These are phyloP conservation scores for honey bee (Apis mellifera) DNA, from an alignment of 1,140 invertebrate genomes.

Conservation along the genomic window Amel_HAv3.1 CM009942.2:11475501-11476000, in stretches of 20 bases:
- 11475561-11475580: too few species aligned
- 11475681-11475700: neutral
- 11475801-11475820: neutral
- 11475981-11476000: neutral
- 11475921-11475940: neutral
- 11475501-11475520: too few species aligned
- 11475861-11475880: constrained; percentile 32
- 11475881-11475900: constrained; percentile 2
- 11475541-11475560: too few species aligned
- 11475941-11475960: neutral
- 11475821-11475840: constrained; percentile 29
- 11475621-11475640: too few species aligned
- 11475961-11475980: neutral
- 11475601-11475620: too few species aligned
- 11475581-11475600: too few species aligned
- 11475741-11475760: neutral
- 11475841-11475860: constrained; percentile 16
- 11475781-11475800: neutral
- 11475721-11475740: neutral
- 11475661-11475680: neutral
- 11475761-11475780: neutral
- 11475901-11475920: too few species aligned
- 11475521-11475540: too few species aligned
- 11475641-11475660: too few species aligned
- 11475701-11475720: neutral